Conservation (phyloP, 2,797 vertebrate genomes). For the Discoglossus pictus region DNA sequence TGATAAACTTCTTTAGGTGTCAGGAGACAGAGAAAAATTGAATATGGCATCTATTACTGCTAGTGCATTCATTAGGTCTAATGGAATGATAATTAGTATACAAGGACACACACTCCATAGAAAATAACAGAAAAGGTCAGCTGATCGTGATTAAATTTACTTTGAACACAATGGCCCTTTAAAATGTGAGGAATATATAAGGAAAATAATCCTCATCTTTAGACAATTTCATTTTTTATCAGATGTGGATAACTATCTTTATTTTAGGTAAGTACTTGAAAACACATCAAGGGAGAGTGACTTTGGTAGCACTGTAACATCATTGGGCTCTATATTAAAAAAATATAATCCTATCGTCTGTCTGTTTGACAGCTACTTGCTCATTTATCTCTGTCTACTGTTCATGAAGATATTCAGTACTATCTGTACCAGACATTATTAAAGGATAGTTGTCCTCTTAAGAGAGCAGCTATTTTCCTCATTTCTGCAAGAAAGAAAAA, state of each 20-base stretch:
- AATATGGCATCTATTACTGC: too few relatives aligned
- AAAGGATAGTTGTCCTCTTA: constrained; percentile 53
- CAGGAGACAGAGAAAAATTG: too few relatives aligned
- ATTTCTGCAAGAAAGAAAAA: constrained; percentile 46
- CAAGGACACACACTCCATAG: too few relatives aligned
- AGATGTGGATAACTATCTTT: neutral
- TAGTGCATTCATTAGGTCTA: too few relatives aligned
- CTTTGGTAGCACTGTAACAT: constrained; percentile 49
- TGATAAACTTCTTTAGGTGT: too few relatives aligned
- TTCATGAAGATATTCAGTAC: constrained; percentile 40
- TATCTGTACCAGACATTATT: constrained; percentile 33
- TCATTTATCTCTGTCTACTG: constrained; percentile 50
- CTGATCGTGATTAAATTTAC: too few relatives aligned
- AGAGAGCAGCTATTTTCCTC: constrained; percentile 55
- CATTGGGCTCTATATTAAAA: constrained; percentile 39
- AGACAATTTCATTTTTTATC: constrained; percentile 5
- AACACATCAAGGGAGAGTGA: constrained; percentile 1
- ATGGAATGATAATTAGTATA: too few relatives aligned
- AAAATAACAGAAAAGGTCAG: too few relatives aligned
- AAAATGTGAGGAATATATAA: too few relatives aligned
- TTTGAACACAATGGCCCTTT: too few relatives aligned
- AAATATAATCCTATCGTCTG: constrained; percentile 36
- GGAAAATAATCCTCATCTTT: constrained; percentile 4
- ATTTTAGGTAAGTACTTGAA: constrained; percentile 10
- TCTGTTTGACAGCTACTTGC: constrained; percentile 36